phyloP scores from a whole-genome alignment of 1,140 invertebrate genomes.

The Brachionus angularis region DNA sequence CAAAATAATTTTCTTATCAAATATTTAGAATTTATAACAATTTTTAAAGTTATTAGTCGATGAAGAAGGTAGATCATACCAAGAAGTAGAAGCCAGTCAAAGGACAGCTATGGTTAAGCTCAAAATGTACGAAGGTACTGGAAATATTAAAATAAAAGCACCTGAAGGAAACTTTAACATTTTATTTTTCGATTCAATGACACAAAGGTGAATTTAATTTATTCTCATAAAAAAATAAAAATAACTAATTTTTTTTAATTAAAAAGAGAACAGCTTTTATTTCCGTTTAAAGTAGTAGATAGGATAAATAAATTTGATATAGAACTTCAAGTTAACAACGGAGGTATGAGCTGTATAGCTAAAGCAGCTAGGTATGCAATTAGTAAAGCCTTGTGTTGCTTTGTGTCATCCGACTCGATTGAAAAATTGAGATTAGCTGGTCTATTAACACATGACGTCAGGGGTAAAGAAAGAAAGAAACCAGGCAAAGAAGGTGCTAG shows the following conservation, averaged over 20 bases:
- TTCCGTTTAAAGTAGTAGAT: slow-evolving; percentile 75
- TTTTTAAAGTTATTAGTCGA: slow-evolving; percentile 64
- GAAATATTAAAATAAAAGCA: slow-evolving; percentile 74
- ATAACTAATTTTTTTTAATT: slow-evolving; percentile 44
- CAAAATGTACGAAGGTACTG: slow-evolving; percentile 66
- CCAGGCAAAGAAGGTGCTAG: slow-evolving; percentile 82
- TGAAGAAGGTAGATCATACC: slow-evolving; percentile 66
- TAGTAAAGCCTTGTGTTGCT: slow-evolving; percentile 70
- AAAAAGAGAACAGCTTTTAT: slow-evolving; percentile 68
- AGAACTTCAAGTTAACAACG: slow-evolving; percentile 67
- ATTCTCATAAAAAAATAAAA: not conserved
- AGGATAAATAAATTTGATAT: slow-evolving; percentile 76
- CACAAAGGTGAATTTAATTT: slow-evolving; percentile 63
- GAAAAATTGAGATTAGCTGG: slow-evolving; percentile 86
- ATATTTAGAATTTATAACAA: slow-evolving; percentile 43
- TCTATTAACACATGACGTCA: slow-evolving; percentile 73
- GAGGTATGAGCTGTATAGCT: slow-evolving; percentile 70
- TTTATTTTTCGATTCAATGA: slow-evolving; percentile 68
- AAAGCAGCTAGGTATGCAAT: slow-evolving; percentile 81
- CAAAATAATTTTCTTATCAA: slow-evolving; percentile 29
- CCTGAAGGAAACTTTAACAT: slow-evolving; percentile 57
- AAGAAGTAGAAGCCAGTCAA: slow-evolving; percentile 61
- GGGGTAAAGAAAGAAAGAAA: slow-evolving; percentile 83
- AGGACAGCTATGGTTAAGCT: slow-evolving; percentile 1
- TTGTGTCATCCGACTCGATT: slow-evolving; percentile 70